Conservation (phyloP, 2,113 vertebrate genomes). For the Spheniscus mendiculus region DNA sequence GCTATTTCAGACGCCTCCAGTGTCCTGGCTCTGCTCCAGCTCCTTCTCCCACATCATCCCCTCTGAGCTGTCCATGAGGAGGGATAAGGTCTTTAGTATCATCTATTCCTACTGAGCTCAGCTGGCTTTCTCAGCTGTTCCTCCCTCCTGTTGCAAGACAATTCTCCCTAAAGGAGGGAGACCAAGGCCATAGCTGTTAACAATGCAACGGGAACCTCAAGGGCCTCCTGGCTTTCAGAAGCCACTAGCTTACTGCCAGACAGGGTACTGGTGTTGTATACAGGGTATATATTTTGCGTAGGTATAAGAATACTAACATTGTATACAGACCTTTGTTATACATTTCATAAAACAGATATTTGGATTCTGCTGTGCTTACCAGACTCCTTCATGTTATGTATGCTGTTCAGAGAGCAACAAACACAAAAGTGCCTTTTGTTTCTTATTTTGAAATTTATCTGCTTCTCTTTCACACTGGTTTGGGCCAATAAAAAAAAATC, state of each 20-base stretch:
- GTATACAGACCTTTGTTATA: not conserved
- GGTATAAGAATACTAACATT: not conserved
- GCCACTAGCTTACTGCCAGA: not conserved
- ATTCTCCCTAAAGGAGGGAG: rapidly evolving
- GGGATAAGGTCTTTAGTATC: not conserved
- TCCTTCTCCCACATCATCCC: not conserved
- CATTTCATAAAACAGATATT: not conserved
- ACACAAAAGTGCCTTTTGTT: not conserved
- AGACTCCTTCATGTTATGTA: not conserved
- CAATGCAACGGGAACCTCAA: not conserved
- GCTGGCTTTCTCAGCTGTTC: not conserved
- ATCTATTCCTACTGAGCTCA: not conserved
- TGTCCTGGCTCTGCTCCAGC: not conserved
- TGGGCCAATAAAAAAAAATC: not conserved
- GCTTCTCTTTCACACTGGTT: not conserved
- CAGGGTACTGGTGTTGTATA: not conserved
- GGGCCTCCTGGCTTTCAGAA: not conserved
- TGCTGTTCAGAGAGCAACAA: not conserved
- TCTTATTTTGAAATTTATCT: not conserved
- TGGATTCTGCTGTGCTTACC: not conserved
- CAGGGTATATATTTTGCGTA: not conserved
- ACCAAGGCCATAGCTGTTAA: not conserved
- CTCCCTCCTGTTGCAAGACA: not conserved
- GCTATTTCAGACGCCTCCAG: not conserved
- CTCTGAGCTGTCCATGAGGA: not conserved